phyloP scores from a whole-genome alignment of 2,113 vertebrate species.

The Bubalus kerabau region DNA sequence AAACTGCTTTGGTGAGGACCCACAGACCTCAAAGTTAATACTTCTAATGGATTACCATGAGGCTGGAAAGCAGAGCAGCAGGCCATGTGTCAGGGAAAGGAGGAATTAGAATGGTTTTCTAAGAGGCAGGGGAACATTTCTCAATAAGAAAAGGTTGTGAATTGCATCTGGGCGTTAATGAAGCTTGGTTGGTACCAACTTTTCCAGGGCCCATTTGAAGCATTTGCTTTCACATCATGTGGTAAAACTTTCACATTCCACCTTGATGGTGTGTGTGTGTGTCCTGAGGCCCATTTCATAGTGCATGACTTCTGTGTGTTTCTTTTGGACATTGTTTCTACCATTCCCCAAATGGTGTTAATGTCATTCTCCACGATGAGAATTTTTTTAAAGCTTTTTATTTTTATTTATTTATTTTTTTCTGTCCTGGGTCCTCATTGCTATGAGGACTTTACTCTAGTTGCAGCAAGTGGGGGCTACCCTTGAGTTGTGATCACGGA shows the following conservation, averaged over 20 bases:
- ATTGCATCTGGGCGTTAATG: background rate
- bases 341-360: background rate
- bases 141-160: background rate
- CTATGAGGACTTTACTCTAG: background rate
- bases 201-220: background rate
- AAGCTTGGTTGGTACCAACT: background rate
- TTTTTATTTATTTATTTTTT: background rate
- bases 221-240: background rate
- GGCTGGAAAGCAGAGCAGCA: background rate
- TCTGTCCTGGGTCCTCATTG: background rate
- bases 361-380: background rate
- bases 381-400: background rate
- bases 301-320: background rate
- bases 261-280: background rate
- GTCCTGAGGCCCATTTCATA: background rate
- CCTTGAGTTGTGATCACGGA: background rate
- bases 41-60: background rate
- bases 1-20: background rate
- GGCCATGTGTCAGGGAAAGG: background rate
- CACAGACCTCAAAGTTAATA: background rate
- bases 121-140: background rate
- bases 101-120: background rate
- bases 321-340: background rate
- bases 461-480: background rate
- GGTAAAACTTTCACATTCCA: background rate